phyloP scores from a whole-genome alignment of 2,113 vertebrate genomes.

The Dermatemys mawii region DNA sequence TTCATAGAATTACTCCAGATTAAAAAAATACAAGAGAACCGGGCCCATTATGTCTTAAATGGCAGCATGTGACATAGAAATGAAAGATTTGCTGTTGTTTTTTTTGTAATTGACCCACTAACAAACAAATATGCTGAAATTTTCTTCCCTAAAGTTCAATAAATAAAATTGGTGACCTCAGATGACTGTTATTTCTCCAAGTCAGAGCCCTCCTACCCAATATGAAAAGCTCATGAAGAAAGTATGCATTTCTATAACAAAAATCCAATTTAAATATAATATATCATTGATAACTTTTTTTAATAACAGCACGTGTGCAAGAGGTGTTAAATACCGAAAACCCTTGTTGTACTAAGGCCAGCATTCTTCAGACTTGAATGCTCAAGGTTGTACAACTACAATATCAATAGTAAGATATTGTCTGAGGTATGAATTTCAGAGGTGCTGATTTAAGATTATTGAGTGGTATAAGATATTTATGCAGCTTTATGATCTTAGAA shows the following conservation, averaged over 20 bases:
- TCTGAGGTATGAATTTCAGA: not conserved
- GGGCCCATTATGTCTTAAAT: not conserved
- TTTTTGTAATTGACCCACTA: not conserved
- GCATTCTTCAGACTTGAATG: fast-evolving
- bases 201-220: not conserved
- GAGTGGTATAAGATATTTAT: not conserved
- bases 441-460: not conserved
- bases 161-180: not conserved
- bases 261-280: not conserved
- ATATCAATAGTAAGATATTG: not conserved
- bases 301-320: no score
- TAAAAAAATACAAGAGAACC: not conserved
- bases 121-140: not conserved
- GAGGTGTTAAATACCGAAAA: not conserved
- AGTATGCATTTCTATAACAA: not conserved
- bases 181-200: not conserved
- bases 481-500: not conserved
- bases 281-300: no score
- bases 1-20: not conserved
- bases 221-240: not conserved
- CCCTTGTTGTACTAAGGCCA: not conserved
- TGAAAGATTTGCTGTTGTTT: not conserved
- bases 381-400: not conserved
- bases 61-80: not conserved
- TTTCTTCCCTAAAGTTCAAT: not conserved